A percentile compares a stretch with the other conserved stretches of the same genome.
phyloP scores from a whole-genome alignment of 2,113 vertebrate species.

The Channa maculata region DNA sequence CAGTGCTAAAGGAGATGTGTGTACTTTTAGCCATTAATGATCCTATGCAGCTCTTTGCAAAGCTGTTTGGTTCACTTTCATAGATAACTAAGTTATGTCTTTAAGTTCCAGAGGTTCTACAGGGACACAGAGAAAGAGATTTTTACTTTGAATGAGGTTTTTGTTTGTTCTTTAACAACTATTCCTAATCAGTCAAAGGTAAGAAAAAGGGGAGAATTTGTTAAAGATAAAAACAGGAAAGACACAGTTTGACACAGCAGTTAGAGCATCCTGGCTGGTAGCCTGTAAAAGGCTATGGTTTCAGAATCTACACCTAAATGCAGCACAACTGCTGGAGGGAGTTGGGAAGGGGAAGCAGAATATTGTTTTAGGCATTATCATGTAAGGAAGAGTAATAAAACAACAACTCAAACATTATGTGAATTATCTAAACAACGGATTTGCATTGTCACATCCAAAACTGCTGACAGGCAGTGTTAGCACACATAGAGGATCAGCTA shows the following conservation, averaged over 20 bases:
- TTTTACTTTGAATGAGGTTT: constrained; percentile 7
- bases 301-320: too few relatives aligned
- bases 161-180: background rate
- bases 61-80: constrained; percentile 21
- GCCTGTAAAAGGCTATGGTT: background rate
- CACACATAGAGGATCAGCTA: background rate
- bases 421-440: too few relatives aligned
- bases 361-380: too few relatives aligned
- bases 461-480: too few relatives aligned
- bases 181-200: constrained; percentile 18
- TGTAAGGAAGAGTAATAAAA: too few relatives aligned
- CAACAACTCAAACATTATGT: too few relatives aligned
- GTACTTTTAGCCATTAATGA: constrained; percentile 13
- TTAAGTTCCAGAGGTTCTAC: background rate
- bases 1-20: constrained; percentile 4
- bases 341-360: too few relatives aligned
- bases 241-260: background rate
- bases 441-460: background rate
- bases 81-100: constrained; percentile 7
- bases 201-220: constrained; percentile 3
- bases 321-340: too few relatives aligned
- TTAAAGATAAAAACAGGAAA: constrained; percentile 6
- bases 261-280: constrained; percentile 8
- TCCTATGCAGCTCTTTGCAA: constrained; percentile 3
- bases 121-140: background rate